Conservation (phyloP, 2,888 invertebrate genomes). For the Villa cingulata region DNA sequence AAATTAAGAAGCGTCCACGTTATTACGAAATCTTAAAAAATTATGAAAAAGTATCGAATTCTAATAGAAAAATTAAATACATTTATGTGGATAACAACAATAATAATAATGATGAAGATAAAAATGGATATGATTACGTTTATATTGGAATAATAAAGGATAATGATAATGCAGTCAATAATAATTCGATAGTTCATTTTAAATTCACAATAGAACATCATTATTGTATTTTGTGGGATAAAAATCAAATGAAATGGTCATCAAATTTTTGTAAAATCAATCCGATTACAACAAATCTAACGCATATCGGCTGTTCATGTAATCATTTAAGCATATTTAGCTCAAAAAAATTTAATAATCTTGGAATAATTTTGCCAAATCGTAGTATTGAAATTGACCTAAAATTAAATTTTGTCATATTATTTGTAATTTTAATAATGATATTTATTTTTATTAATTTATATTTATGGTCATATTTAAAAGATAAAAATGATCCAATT, state of each 20-base stretch:
- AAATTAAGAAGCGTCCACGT: slow-evolving; percentile 12
- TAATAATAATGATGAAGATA: too few relatives aligned
- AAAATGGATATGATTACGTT: not conserved
- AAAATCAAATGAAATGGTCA: not conserved
- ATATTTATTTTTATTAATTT: not conserved
- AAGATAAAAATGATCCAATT: slow-evolving; percentile 2
- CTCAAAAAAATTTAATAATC: slow-evolving; percentile 1
- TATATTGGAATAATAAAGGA: slow-evolving; percentile 1
- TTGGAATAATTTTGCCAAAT: not conserved
- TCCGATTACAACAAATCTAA: slow-evolving; percentile 3
- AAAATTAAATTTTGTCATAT: not conserved
- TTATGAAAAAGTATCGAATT: not conserved
- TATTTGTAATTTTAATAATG: not conserved
- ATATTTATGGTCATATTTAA: slow-evolving; percentile 3
- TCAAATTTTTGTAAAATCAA: slow-evolving; percentile 3
- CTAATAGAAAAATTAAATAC: not conserved
- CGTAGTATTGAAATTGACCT: not conserved
- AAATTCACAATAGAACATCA: slow-evolving; percentile 3
- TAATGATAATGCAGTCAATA: not conserved
- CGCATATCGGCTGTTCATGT: slow-evolving; percentile 10
- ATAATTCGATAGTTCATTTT: not conserved
- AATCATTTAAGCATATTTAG: slow-evolving; percentile 7
- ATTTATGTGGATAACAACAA: not conserved
- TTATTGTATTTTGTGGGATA: slow-evolving; percentile 7
- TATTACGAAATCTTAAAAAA: slow-evolving; percentile 13